A percentile compares a stretch with the other conserved stretches of the same genome.
phyloP scores from a whole-genome alignment of 2,888 invertebrate genomes.

The Hirudinaria manillensis region DNA sequence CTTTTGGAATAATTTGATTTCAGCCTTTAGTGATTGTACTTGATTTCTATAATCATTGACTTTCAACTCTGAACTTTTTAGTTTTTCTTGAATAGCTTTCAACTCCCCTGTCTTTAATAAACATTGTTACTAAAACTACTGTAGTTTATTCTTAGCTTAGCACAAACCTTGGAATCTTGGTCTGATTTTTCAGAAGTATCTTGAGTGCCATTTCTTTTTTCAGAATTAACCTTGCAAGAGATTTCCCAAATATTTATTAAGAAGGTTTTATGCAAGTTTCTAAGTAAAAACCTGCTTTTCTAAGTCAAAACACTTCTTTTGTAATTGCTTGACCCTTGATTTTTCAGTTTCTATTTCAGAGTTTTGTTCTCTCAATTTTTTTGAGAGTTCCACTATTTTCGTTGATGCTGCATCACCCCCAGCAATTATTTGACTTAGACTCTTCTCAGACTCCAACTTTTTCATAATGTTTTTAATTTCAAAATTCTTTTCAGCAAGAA shows the following conservation, averaged over 20 bases:
- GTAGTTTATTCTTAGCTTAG: background rate
- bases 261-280: background rate
- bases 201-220: background rate
- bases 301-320: slow-evolving; percentile 48
- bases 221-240: background rate
- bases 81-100: slow-evolving; percentile 49
- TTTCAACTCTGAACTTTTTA: slow-evolving; percentile 48
- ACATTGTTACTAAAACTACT: slow-evolving; percentile 1
- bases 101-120: slow-evolving; percentile 42
- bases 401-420: slow-evolving; percentile 50
- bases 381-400: slow-evolving; percentile 54
- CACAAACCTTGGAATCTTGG: slow-evolving; percentile 2
- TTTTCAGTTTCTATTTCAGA: slow-evolving; percentile 52
- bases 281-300: slow-evolving; percentile 45
- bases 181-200: background rate
- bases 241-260: too few relatives aligned
- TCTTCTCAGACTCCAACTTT: slow-evolving; percentile 47
- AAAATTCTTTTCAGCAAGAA: slow-evolving; percentile 53
- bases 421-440: background rate
- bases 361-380: slow-evolving; percentile 52
- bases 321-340: slow-evolving; percentile 48
- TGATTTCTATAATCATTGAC: slow-evolving; percentile 50
- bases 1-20: slow-evolving; percentile 51
- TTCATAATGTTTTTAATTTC: slow-evolving; percentile 51
- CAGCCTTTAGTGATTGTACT: slow-evolving; percentile 47